Evolutionary conservation across 2,797 vertebrate genomes (phyloP), one percentile per base, ranked within the genome.

Genomic region (Sarcophilus harrisii): DNA sequence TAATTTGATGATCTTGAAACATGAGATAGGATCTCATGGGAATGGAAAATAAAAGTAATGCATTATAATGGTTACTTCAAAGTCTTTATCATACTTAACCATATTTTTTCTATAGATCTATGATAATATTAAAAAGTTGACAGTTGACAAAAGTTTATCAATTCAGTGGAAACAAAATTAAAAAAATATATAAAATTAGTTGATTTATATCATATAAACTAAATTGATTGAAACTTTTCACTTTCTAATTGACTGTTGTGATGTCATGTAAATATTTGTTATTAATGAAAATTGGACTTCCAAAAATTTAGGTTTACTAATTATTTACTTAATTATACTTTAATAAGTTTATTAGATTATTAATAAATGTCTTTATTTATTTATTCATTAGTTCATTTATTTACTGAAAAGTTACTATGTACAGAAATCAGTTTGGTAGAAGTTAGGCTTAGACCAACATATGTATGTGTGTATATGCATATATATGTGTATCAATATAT

Each of bases 1-100:
- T 92, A 29, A 92, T 97, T 95, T 60, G 73, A 81, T 81, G 73
- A 81, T 81, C 38, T 81, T 81, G 73, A 81, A 87, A 95, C 95
- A 94, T 38, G 90, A 2, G 32, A 4, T 38, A 96, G 55, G 93
- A 58, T 29, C 52, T 93, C 38, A 90, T 96, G 93, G 93, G 66
- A 66, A 58, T 55, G 45, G 38, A 57, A 93, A 92, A 94, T 60
- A 29, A 92, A 90, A 11, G 6, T 45, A 81, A 81, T 45, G 27
- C 92, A 92, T 95, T 90, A 66, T 91, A 58, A 14, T n/a, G 21
- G 13, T 89, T 24, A 0, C 89, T 59, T 93, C 29, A 45, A 94
- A 66, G 2, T 93, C 66, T 93, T 29, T 28, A 57, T 60, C 28
- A 95, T 58, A 27, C 58, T 91, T 57, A 55, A 52, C 9, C 66